Evolutionary conservation across 2,888 invertebrate genomes (phyloP).

Genomic region (Agonopterix arenella): DNA sequence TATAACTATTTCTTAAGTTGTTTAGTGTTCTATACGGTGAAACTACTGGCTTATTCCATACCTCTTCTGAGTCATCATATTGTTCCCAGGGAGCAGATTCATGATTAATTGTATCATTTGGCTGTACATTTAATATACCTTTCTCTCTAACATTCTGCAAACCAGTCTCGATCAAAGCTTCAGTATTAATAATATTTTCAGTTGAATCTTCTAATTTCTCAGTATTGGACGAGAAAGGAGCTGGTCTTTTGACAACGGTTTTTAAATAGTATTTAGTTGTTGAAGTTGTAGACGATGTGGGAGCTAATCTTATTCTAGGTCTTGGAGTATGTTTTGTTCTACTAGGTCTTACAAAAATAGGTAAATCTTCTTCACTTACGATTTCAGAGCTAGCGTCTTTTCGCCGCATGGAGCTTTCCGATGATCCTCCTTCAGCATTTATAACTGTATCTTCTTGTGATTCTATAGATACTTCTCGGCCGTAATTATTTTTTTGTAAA

Average conservation of each 20-base stretch:
- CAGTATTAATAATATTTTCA: slow-evolving; percentile 39
- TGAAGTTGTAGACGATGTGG: slow-evolving; percentile 22
- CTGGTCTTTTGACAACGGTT: slow-evolving; percentile 49
- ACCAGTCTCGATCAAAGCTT: slow-evolving; percentile 33
- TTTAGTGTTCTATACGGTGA: slow-evolving; percentile 73
- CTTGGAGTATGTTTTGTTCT: slow-evolving; percentile 20
- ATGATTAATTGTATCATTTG: slow-evolving; percentile 18
- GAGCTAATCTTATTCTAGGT: slow-evolving; percentile 22
- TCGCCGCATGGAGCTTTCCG: slow-evolving; percentile 30
- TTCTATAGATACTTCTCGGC: slow-evolving; percentile 26
- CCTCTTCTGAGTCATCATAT: slow-evolving; percentile 21
- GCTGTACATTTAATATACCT: slow-evolving; percentile 12
- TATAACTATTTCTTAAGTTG: slow-evolving; percentile 45
- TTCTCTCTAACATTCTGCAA: slow-evolving; percentile 25
- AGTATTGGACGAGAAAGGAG: slow-evolving; percentile 31
- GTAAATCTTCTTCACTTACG: slow-evolving; percentile 26
- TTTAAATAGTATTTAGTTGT: slow-evolving; percentile 52
- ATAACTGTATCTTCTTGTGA: slow-evolving; percentile 19
- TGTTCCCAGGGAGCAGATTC: slow-evolving; percentile 21
- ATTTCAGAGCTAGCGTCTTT: slow-evolving; percentile 34
- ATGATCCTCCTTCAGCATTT: slow-evolving; percentile 17
- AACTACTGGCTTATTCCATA: slow-evolving; percentile 56
- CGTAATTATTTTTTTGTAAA: slow-evolving; percentile 33
- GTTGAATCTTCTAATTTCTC: slow-evolving; percentile 31
- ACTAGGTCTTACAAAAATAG: slow-evolving; percentile 31